Percentiles rank a stretch among this genome's conserved stretches.
These are phyloP conservation scores for Antheraea assamensis DNA, from an alignment of 2,888 invertebrate species.

Conservation along the genomic window DNA sequence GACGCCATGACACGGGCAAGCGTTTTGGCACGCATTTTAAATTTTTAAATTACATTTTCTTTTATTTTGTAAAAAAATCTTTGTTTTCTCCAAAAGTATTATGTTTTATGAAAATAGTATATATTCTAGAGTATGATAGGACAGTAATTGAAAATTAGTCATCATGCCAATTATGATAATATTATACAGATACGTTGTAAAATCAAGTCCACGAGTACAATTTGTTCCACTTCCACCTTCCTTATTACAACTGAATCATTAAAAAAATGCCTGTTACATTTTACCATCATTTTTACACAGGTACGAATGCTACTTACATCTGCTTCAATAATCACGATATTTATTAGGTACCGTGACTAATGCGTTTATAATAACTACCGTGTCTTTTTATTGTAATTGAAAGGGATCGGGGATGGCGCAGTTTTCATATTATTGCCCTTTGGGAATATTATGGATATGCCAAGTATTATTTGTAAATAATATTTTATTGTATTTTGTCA, in stretches of 20 bases:
- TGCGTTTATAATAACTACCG: constrained; percentile 36
- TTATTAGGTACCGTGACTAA: constrained; percentile 29
- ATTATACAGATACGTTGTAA: too few species aligned
- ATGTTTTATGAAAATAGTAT: too few species aligned
- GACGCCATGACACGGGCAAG: too few species aligned
- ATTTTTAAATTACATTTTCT: too few species aligned
- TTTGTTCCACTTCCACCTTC: not conserved
- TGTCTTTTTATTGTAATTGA: constrained; percentile 43
- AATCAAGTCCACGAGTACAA: not conserved
- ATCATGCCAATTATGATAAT: too few species aligned
- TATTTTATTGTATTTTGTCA: not conserved
- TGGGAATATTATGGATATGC: constrained; percentile 29
- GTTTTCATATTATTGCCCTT: constrained; percentile 32
- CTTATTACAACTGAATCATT: not conserved
- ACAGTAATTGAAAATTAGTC: too few species aligned
- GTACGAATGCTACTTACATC: constrained; percentile 37
- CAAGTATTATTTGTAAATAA: not conserved
- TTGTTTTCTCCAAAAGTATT: too few species aligned
- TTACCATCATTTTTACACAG: not conserved
- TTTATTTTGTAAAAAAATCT: too few species aligned
- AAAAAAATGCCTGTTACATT: not conserved
- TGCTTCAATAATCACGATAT: constrained; percentile 34
- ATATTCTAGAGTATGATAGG: too few species aligned
- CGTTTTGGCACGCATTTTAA: too few species aligned
- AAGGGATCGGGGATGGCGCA: constrained; percentile 38